Conservation (phyloP, 2,113 vertebrate genomes). For the Oncorhynchus clarkii region DNA sequence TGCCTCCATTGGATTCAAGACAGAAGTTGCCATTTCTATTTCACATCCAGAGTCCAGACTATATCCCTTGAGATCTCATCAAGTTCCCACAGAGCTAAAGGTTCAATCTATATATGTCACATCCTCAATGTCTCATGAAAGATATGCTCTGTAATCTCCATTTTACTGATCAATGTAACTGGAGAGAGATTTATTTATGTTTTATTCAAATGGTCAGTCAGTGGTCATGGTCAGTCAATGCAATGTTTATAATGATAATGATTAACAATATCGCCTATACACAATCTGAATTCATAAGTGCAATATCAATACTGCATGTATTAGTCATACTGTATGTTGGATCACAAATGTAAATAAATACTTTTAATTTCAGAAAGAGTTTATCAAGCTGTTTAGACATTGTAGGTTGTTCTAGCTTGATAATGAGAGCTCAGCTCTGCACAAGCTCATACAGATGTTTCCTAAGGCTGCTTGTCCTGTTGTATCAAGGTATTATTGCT, state of each 20-base stretch:
- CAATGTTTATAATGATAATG: no score
- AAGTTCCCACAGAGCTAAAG: neutral
- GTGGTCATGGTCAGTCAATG: no score
- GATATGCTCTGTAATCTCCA: no score
- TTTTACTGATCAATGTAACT: no score
- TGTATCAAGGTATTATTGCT: slow-evolving; percentile 20
- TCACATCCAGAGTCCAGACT: neutral
- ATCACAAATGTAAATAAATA: neutral
- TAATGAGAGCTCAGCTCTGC: neutral
- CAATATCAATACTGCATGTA: no score
- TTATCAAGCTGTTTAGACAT: slow-evolving; percentile 21
- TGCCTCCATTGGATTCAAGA: neutral
- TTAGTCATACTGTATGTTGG: neutral
- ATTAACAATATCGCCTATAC: no score
- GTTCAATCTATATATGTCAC: no score
- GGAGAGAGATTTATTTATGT: no score
- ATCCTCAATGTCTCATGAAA: no score
- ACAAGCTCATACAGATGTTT: slow-evolving; percentile 7
- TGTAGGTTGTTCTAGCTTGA: slow-evolving; percentile 20
- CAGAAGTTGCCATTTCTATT: neutral
- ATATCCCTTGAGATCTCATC: neutral
- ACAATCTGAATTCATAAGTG: no score
- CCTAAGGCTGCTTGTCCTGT: neutral
- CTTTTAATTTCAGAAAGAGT: slow-evolving; percentile 13
- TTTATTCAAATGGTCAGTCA: no score